Evolutionary conservation across 2,797 vertebrate genomes (phyloP).

Genomic region (Brachyrhaphis roseni): DNA sequence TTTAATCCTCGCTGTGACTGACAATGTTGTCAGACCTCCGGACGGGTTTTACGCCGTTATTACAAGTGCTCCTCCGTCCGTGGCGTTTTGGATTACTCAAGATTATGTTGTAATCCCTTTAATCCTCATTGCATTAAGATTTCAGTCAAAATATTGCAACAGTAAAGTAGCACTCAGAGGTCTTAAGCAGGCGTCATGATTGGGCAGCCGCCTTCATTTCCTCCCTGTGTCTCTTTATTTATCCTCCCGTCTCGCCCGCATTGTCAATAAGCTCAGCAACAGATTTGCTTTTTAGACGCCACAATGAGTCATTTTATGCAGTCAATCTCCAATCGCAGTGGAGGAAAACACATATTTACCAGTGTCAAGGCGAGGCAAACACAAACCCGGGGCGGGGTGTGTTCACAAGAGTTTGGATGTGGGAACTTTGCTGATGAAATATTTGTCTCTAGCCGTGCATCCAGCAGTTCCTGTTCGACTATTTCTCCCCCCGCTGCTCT

Average conservation of each 20-base stretch:
- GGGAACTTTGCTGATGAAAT: conserved; percentile 66
- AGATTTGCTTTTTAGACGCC: conserved; percentile 65
- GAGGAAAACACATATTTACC: conserved; percentile 74
- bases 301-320: conserved; percentile 64
- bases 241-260: conserved; percentile 54
- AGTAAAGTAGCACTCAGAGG: conserved; percentile 92
- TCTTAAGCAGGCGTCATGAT: conserved; percentile 88
- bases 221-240: conserved; percentile 65
- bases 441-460: conserved; percentile 60
- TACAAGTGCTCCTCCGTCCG: conserved; percentile 88
- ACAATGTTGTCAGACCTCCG: conserved; percentile 89
- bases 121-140: conserved; percentile 97
- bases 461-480: conserved; percentile 58
- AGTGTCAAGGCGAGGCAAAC: conserved; percentile 40
- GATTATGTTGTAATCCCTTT: conserved; percentile 99
- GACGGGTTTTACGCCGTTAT: conserved; percentile 88
- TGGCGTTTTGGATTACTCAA: conserved; percentile 99
- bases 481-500: conserved; percentile 50
- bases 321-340: conserved; percentile 50
- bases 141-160: conserved; percentile 96
- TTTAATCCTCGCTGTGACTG: conserved; percentile 86
- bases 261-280: conserved; percentile 67
- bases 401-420: conserved; percentile 17
- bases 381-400: conserved; percentile 18
- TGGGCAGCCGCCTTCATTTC: conserved; percentile 68